These are phyloP conservation scores for Numida meleagris DNA, from an alignment of 2,113 vertebrate genomes.

Conservation along the genomic window DNA sequence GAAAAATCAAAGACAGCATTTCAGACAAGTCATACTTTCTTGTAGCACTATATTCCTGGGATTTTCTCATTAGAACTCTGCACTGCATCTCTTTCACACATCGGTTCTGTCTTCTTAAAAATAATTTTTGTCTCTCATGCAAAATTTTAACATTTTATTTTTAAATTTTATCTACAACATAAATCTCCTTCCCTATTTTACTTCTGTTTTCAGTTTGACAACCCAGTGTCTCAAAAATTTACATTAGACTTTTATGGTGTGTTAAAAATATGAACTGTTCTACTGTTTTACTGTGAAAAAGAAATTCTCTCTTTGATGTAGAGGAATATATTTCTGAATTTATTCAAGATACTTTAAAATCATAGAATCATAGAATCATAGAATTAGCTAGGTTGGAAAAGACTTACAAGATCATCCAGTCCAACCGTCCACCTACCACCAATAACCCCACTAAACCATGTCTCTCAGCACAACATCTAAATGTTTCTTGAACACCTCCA, in stretches of 20 bases:
- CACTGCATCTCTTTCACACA: not conserved
- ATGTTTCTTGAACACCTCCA: too few relatives aligned
- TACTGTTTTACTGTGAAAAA: not conserved
- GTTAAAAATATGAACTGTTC: not conserved
- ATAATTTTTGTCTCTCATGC: not conserved
- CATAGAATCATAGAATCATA: too few relatives aligned
- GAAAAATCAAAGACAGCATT: not conserved
- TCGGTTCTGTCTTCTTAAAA: fast-evolving
- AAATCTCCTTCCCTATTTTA: not conserved
- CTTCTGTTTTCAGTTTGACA: not conserved
- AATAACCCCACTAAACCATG: too few relatives aligned
- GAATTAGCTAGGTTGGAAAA: too few relatives aligned
- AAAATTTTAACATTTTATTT: not conserved
- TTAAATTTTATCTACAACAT: not conserved
- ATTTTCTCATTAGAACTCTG: not conserved
- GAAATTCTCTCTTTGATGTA: not conserved
- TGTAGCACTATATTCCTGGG: not conserved
- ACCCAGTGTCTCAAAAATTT: not conserved
- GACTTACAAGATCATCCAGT: too few relatives aligned
- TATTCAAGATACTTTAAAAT: not conserved
- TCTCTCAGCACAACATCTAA: too few relatives aligned
- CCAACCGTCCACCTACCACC: too few relatives aligned
- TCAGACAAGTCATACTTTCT: not conserved
- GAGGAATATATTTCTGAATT: not conserved
- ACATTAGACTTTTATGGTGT: not conserved